These are phyloP conservation scores for Crepidodera aurea DNA, from an alignment of 2,888 invertebrate species.

Conservation along the genomic window DNA sequence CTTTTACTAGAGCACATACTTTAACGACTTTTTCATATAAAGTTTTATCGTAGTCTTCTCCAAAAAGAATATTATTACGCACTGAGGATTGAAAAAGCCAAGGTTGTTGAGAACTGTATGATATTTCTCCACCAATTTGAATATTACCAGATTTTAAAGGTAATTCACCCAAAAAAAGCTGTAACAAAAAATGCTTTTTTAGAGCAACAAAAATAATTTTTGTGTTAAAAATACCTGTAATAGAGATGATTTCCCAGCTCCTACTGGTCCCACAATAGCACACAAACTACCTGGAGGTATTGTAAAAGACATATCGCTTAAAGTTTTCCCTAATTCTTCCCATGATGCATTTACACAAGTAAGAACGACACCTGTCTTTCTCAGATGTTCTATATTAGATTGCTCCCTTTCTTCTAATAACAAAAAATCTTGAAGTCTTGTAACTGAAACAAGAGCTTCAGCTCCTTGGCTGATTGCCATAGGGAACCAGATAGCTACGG, in stretches of 20 bases:
- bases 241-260: constrained; percentile 78
- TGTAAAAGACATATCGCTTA: constrained; percentile 60
- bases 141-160: constrained; percentile 64
- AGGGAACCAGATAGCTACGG: constrained; percentile 69
- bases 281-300: constrained; percentile 65
- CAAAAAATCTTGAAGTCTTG: constrained; percentile 67
- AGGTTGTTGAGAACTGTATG: constrained; percentile 84
- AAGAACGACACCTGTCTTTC: constrained; percentile 44
- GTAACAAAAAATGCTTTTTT: neutral
- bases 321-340: constrained; percentile 42
- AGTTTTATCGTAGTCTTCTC: constrained; percentile 61
- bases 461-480: constrained; percentile 67
- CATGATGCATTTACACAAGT: constrained; percentile 51
- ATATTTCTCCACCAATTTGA: constrained; percentile 71
- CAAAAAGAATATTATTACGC: constrained; percentile 85
- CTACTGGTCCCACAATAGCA: constrained; percentile 88
- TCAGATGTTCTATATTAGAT: constrained; percentile 36
- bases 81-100: constrained; percentile 86
- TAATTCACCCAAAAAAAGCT: constrained; percentile 55
- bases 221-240: constrained; percentile 55
- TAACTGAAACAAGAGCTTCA: constrained; percentile 66
- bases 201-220: no score
- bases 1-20: constrained; percentile 74
- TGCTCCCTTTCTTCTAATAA: constrained; percentile 64
- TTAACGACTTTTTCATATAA: constrained; percentile 65